Conservation (phyloP, 2,888 invertebrate species). For the Elysia crispata region DNA sequence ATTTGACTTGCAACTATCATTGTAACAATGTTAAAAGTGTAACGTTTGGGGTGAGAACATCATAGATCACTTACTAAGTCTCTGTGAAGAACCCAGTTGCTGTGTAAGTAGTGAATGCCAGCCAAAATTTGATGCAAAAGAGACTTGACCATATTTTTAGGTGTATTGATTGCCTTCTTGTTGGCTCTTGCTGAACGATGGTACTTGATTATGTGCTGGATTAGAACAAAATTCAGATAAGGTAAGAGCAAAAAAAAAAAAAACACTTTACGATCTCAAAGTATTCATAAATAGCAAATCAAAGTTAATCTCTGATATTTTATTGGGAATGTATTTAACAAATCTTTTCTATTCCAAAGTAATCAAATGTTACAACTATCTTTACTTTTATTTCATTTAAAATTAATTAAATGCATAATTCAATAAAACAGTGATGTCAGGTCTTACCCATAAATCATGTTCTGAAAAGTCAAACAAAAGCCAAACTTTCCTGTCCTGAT, state of each 20-base stretch:
- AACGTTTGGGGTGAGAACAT: no score
- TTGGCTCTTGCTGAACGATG: conserved; percentile 98
- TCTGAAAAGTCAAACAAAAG: conserved; percentile 98
- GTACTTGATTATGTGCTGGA: conserved; percentile 96
- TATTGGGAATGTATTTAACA: neutral
- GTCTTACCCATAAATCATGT: conserved; percentile 94
- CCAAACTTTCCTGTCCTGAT: conserved; percentile 97
- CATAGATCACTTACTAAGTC: conserved; percentile 86
- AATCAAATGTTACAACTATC: neutral
- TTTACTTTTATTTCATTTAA: no score
- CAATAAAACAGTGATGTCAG: no score
- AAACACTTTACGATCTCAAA: no score
- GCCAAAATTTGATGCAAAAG: conserved; percentile 97
- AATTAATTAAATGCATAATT: no score
- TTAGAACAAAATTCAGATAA: no score
- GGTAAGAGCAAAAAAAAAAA: no score
- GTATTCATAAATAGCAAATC: no score
- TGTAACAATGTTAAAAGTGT: no score
- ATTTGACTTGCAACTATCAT: no score
- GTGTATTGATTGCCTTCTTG: conserved; percentile 96
- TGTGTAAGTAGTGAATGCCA: conserved; percentile 98
- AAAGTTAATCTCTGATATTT: no score
- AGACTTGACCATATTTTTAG: conserved; percentile 91
- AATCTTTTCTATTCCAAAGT: neutral
- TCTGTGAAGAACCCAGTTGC: conserved; percentile 98